Conservation (phyloP, 2,797 vertebrate genomes). For the Catostomus latipinnis region DNA sequence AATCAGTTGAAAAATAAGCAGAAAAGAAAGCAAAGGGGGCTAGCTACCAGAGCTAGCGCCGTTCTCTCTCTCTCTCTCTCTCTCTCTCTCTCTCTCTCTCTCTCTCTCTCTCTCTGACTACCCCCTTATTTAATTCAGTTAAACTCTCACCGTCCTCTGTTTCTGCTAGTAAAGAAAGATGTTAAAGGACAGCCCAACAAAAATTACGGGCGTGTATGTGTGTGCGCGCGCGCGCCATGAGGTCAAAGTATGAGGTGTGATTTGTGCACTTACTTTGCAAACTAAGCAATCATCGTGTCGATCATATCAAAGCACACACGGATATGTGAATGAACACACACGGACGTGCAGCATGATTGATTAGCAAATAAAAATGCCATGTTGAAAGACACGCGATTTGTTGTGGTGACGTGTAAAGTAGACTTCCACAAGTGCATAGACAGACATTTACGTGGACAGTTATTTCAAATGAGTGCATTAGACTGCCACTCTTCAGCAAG, state of each 20-base stretch:
- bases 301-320: conserved; percentile 49
- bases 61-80: conserved; percentile 12
- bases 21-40: not conserved
- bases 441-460: too few species aligned
- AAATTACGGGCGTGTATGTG: not conserved
- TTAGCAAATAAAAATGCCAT: not conserved
- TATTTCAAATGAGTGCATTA: too few species aligned
- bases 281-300: too few species aligned
- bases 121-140: not conserved
- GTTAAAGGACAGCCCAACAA: not conserved
- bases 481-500: not conserved
- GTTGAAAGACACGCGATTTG: conserved; percentile 9
- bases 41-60: conserved; percentile 22
- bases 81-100: not conserved
- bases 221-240: not conserved
- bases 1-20: not conserved
- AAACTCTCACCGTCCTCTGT: conserved; percentile 2
- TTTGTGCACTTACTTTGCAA: too few species aligned
- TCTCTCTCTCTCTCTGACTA: not conserved
- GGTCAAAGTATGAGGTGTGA: too few species aligned
- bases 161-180: not conserved
- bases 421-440: not conserved
- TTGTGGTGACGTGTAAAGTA: not conserved
- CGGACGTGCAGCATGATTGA: conserved; percentile 29
- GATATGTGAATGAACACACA: conserved; percentile 41